These are phyloP conservation scores for Micromesistius poutassou DNA, from an alignment of 2,797 vertebrate genomes.

Conservation along the genomic window DNA sequence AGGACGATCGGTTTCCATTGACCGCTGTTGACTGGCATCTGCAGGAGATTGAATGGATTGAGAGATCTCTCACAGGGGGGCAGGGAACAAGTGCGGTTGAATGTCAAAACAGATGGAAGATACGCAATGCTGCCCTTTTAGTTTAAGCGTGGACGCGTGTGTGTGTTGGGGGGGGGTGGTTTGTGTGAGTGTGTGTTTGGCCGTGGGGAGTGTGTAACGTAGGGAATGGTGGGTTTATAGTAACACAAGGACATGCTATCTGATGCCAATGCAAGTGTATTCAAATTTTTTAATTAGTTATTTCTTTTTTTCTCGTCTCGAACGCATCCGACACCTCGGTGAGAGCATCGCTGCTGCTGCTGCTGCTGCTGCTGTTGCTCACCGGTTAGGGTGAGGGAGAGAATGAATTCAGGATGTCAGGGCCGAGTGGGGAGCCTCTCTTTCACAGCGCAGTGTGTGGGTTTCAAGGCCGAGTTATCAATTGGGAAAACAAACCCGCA, in stretches of 20 bases:
- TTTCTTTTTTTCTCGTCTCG: too few species aligned
- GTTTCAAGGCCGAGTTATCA: neutral
- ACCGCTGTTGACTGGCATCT: conserved; percentile 38
- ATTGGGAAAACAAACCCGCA: neutral
- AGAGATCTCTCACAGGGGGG: conserved; percentile 51
- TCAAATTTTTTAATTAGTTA: too few species aligned
- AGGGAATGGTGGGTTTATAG: neutral
- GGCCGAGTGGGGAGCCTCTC: neutral
- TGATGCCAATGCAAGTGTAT: neutral
- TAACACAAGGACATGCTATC: neutral
- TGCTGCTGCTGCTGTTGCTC: neutral
- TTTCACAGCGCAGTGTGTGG: neutral
- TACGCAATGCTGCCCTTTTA: conserved; percentile 22
- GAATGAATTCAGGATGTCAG: neutral
- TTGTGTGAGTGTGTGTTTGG: conserved; percentile 3
- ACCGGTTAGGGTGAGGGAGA: neutral
- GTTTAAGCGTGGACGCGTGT: neutral
- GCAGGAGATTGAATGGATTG: conserved; percentile 52
- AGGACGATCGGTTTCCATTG: conserved; percentile 54
- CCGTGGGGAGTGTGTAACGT: conserved; percentile 29
- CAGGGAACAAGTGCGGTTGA: conserved; percentile 46
- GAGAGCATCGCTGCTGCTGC: neutral
- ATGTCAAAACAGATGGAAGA: conserved; percentile 50
- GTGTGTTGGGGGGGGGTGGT: conserved; percentile 37
- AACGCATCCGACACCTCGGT: too few species aligned